Evolutionary conservation across 2,888 invertebrate genomes (phyloP).

Genomic region (Lasioglossum vierecki): DNA sequence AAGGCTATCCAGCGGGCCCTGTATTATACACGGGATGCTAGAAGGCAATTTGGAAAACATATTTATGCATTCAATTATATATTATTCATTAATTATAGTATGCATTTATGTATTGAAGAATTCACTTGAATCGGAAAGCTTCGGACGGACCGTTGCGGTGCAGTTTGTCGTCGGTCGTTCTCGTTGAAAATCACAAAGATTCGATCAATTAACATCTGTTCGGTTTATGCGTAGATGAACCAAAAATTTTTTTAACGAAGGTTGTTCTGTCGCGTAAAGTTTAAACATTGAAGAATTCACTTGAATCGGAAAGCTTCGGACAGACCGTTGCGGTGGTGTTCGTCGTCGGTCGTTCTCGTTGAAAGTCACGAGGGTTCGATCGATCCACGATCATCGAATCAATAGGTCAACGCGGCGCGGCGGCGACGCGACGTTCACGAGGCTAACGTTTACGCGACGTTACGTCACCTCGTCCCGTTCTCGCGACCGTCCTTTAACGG

Average conservation of each 20-base stretch:
- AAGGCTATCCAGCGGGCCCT: no score
- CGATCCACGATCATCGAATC: constrained; percentile 25
- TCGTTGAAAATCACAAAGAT: not conserved
- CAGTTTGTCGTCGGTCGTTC: constrained; percentile 3
- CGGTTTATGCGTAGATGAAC: no score
- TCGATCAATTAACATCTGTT: constrained; percentile 1
- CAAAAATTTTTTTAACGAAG: not conserved
- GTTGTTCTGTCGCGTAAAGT: not conserved
- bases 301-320: not conserved
- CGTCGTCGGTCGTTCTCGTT: not conserved
- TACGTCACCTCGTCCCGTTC: constrained; percentile 49
- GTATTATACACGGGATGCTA: no score
- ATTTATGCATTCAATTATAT: no score
- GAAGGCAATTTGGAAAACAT: no score
- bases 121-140: not conserved
- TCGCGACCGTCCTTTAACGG: constrained; percentile 35
- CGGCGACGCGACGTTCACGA: constrained; percentile 27
- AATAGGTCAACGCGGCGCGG: constrained; percentile 27
- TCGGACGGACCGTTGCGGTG: not conserved
- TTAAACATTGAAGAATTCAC: not conserved
- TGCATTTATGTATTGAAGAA: no score
- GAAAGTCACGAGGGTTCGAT: constrained; percentile 19
- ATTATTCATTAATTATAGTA: no score
- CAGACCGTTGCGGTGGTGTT: not conserved
- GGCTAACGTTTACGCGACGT: constrained; percentile 38